Evolutionary conservation across 2,113 vertebrate genomes (phyloP), one percentile per base, ranked within the genome.

Genomic region (Cryptoleucopteryx plumbea): DNA sequence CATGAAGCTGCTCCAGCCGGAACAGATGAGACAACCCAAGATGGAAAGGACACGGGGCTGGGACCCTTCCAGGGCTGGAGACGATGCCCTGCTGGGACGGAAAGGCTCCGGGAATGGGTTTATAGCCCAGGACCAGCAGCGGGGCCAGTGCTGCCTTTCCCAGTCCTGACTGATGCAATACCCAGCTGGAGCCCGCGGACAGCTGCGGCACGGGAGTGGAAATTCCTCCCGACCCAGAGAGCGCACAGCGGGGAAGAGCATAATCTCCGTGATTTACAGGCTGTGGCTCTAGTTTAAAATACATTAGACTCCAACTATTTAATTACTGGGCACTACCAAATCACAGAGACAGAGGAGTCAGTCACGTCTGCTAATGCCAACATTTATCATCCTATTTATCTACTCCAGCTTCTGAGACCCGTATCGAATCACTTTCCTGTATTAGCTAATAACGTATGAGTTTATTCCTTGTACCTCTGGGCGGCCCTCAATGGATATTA

Each of bases 381-480:
- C 95, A 96, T 97, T 95, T 97, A 97, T 96, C 97, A 96, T 96
- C 94, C 97, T 94, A 96, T 96, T 97, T 96, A 96, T 97, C 94
- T 96, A 56, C 94, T 95, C 20, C 84, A 95, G 97, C 97, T 91
- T 96, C 93, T 93, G 96, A 96, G 89, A 87, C 94, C 96, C 96
- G 72, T 95, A 95, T 93, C 78, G 55, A 97, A 95, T 97, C 97
- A 47, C 96, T 94, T 94, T 18, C 94, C 94, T 88, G 93, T 91
- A 85, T 95, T 95, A 96, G 95, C 94, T 93, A 94, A 93, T 93
- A 97, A 96, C 18, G 0, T 55, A 87, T 50, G 93, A 91, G 96
- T 88, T 96, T 95, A 95, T 95, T 95, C 94, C 91, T 82, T 67
- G 88, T 93, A 95, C 91, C 92, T 91, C 93, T 88, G 96, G 95